A percentile compares a stretch with the other conserved stretches of the same genome.
Evolutionary conservation across 2,888 invertebrate genomes (phyloP).

Genomic region (Diabrotica balteata): DNA sequence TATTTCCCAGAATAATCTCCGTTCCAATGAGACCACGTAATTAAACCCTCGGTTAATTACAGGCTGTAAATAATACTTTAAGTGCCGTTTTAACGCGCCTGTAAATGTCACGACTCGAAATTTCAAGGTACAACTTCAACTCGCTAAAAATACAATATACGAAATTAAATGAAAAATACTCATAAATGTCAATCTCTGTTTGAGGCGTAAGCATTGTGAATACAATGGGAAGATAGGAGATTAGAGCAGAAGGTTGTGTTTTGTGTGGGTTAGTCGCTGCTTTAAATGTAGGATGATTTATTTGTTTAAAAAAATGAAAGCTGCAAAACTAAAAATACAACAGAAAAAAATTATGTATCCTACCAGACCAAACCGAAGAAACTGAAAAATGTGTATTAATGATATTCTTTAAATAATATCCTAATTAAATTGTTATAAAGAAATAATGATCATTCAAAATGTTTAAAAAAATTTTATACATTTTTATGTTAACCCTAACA

Average conservation of each 20-base stretch:
- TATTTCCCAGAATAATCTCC: slow-evolving; percentile 58
- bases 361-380: too few relatives aligned
- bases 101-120: slow-evolving; percentile 60
- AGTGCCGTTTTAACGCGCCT: slow-evolving; percentile 61
- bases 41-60: slow-evolving; percentile 61
- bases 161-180: slow-evolving; percentile 54
- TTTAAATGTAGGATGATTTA: slow-evolving; percentile 5
- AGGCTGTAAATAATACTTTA: slow-evolving; percentile 61
- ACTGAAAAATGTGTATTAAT: too few relatives aligned
- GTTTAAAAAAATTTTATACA: too few relatives aligned
- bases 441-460: too few relatives aligned
- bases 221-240: slow-evolving; percentile 9
- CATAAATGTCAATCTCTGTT: slow-evolving; percentile 56
- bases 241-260: slow-evolving; percentile 5
- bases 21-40: slow-evolving; percentile 58
- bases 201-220: slow-evolving; percentile 13
- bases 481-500: too few relatives aligned
- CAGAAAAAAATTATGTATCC: too few relatives aligned
- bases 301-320: background rate
- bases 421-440: too few relatives aligned
- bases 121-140: slow-evolving; percentile 53
- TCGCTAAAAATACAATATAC: slow-evolving; percentile 56
- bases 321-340: too few relatives aligned
- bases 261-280: slow-evolving; percentile 4
- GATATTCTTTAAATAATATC: too few relatives aligned